Evolutionary conservation across 2,888 invertebrate genomes (phyloP), one percentile per base, ranked within the genome.

Genomic region (Drosophila differens): DNA sequence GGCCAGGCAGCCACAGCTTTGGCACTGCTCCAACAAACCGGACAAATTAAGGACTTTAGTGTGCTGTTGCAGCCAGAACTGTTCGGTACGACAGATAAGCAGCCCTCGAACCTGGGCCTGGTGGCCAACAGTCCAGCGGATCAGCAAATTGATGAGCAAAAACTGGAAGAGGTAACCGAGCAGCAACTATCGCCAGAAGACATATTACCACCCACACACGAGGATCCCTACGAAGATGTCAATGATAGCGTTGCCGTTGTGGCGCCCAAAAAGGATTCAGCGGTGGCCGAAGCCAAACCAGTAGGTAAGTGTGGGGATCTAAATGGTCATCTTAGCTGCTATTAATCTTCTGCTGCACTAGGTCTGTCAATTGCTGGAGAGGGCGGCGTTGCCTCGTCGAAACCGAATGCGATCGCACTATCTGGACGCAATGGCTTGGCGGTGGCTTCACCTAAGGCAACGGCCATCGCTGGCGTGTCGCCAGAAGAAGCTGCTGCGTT

Each of bases 271-370:
- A 94, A 94, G 68, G 95, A 95, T 71, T 95, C 95, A 19, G 95
- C 95, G 0, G 95, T 97, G 22, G 96, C 97, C 32, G 96, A 97
- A 93, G 96, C 96, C 0, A 96, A 96, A 85, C 97, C 97, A 65
- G 94, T 96, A 53, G 96, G 96, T 94, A 82, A 93, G 94, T 91
- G 6, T 5, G 10, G 19, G 7, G 3, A 16, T 7, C 32, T 14
- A 4, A 1, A 12, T 6, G 10, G 14, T 14, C 14, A 35, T n/a
- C 39, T 37, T n/a, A 49, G n/a, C 28, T 1, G 4, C 6, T 9
- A 5, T 14, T 25, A 35, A 67, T 30, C 4, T n/a, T 32, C 22
- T 32, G 14, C 2, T 25, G 2, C 7, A 4, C 9, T 89, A 96
- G 96, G 96, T 78, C 91, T 95, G 0, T 95, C 95, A 12, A 94